Percentiles rank a stretch among this genome's conserved stretches.
These are phyloP conservation scores for Dinoponera quadriceps DNA, from an alignment of 1,140 invertebrate species.

Conservation along the genomic window DNA sequence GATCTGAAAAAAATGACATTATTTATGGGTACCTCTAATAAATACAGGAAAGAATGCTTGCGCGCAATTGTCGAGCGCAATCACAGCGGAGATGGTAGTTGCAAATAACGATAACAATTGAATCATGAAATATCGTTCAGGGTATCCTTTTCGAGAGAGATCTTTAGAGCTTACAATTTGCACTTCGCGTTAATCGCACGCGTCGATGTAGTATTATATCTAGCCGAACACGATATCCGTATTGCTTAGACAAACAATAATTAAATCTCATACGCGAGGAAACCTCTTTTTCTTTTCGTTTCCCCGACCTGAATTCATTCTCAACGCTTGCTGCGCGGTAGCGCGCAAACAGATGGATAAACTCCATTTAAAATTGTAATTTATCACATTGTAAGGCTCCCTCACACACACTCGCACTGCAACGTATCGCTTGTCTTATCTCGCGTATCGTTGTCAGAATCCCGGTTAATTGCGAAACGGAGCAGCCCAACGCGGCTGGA, in stretches of 20 bases:
- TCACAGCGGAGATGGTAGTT: no score
- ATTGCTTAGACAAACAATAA: neutral
- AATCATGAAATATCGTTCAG: neutral
- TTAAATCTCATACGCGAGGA: neutral
- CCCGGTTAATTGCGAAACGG: neutral
- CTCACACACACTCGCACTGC: neutral
- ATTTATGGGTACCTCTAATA: no score
- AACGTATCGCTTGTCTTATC: neutral
- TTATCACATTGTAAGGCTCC: neutral
- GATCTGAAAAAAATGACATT: no score
- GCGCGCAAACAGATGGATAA: neutral
- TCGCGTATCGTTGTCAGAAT: conserved; percentile 21
- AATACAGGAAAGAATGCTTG: no score
- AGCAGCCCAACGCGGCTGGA: neutral
- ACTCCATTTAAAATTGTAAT: conserved; percentile 36
- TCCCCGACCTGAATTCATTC: conserved; percentile 13
- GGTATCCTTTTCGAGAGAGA: neutral
- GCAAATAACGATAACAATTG: no score
- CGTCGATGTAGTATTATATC: neutral
- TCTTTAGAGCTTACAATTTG: neutral
- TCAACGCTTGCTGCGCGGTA: neutral
- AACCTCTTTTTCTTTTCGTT: neutral
- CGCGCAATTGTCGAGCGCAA: no score
- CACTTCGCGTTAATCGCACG: neutral
- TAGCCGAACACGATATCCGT: neutral